These are phyloP conservation scores for Oncorhynchus mykiss DNA, from an alignment of 2,113 vertebrate genomes.

Conservation along the genomic window DNA sequence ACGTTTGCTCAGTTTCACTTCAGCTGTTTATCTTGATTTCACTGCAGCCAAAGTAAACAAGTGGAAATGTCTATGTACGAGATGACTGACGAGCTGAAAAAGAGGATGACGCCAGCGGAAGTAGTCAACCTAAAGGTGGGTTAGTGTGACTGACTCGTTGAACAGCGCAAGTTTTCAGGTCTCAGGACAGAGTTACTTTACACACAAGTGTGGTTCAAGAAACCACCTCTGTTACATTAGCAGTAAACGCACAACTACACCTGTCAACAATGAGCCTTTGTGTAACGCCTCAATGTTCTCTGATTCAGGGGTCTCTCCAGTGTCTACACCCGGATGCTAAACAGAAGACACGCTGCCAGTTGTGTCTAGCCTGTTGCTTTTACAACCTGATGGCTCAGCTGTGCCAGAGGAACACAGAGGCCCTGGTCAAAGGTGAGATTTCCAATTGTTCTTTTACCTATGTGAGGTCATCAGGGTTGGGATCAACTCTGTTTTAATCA, in stretches of 20 bases:
- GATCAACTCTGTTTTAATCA: neutral
- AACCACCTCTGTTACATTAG: neutral
- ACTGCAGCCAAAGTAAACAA: slow-evolving; percentile 78
- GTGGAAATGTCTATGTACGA: slow-evolving; percentile 74
- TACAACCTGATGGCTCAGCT: slow-evolving; percentile 78
- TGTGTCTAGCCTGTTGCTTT: slow-evolving; percentile 77
- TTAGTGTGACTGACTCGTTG: neutral
- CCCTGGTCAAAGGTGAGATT: slow-evolving; percentile 79
- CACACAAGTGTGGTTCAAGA: neutral
- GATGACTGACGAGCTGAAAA: slow-evolving; percentile 73
- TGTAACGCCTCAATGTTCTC: neutral
- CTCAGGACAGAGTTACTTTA: neutral
- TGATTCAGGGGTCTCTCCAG: slow-evolving; percentile 68
- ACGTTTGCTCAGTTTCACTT: too few species aligned
- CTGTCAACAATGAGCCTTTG: neutral
- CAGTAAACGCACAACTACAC: neutral
- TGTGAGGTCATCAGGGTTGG: neutral
- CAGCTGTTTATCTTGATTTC: slow-evolving; percentile 31
- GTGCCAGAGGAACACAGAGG: slow-evolving; percentile 81
- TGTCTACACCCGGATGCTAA: slow-evolving; percentile 75
- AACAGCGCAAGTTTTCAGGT: neutral
- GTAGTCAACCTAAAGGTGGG: slow-evolving; percentile 68
- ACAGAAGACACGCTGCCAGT: slow-evolving; percentile 79
- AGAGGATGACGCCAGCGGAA: slow-evolving; percentile 66
- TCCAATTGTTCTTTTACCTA: neutral